A percentile compares a stretch with the other conserved stretches of the same genome.
Evolutionary conservation across 2,888 invertebrate genomes (phyloP).

Genomic region (Mechanitis messenoides): DNA sequence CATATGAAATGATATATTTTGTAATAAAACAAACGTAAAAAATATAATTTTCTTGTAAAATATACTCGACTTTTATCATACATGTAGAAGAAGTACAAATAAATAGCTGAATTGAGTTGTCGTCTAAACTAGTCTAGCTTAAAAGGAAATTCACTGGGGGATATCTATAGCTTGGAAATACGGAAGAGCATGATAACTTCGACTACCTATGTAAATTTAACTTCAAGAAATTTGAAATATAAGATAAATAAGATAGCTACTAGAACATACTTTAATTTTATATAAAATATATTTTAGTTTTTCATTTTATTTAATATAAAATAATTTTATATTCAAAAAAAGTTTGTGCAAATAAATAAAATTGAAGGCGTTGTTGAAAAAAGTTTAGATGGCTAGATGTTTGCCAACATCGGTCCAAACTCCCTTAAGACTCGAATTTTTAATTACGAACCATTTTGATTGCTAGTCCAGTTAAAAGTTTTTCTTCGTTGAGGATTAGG

Average conservation of each 20-base stretch:
- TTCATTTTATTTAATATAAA: too few species aligned
- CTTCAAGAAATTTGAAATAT: too few species aligned
- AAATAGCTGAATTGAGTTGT: constrained; percentile 7
- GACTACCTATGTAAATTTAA: too few species aligned
- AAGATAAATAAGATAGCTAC: too few species aligned
- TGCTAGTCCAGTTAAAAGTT: constrained; percentile 52
- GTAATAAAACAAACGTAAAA: too few species aligned
- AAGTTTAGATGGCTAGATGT: constrained; percentile 26
- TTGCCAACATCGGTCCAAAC: constrained; percentile 23
- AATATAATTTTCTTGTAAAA: too few species aligned
- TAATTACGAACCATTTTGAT: constrained; percentile 58
- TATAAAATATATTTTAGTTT: too few species aligned
- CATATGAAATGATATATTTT: too few species aligned
- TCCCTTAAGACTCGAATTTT: constrained; percentile 36
- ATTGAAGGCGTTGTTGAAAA: constrained; percentile 17
- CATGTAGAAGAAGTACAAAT: constrained; percentile 8
- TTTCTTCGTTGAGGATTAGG: constrained; percentile 23
- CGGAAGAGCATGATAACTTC: too few species aligned
- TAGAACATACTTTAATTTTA: too few species aligned
- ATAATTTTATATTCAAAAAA: neutral
- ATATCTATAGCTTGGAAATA: too few species aligned
- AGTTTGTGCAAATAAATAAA: constrained; percentile 19
- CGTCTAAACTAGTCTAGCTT: constrained; percentile 4
- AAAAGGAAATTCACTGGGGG: too few species aligned
- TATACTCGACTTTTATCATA: neutral